Base-by-base conservation (phyloP, 2,888 invertebrate genomes). In the Marronus borbonicus region DNA sequence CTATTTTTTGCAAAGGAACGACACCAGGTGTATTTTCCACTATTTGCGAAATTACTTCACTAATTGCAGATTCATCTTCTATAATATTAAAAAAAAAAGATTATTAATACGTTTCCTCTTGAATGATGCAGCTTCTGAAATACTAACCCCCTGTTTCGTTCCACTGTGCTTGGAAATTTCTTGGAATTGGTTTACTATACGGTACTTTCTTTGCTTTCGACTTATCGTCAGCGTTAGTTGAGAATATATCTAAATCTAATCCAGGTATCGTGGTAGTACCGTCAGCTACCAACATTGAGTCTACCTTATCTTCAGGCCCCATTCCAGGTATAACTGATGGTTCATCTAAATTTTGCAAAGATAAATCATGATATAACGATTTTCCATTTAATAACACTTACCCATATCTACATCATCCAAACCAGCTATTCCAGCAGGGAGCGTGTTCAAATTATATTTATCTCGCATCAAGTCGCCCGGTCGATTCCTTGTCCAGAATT, bases 401-500 rank as follows among this genome's bases (percentile, higher is more conserved):
- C 93, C 93, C 80, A 93, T 91, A 88, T 94, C 94, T 80, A 93
- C 90, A 83, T 94, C 94, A 82, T 94, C 94, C 74, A 93, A 84
- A 1, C 93, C 93, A n/a, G 92, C 92, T 79, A 92, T 91, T 79
- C 97, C 96, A 70, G 95, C 94, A 24, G 97, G 97, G 79, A 97
- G 89, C 14, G 96, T 97, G 87, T 98, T 98, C 80, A 98, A 90
- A 89, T 98, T 98, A 88, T 98, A 99, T 89, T 98, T 98, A 88
- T 99, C 99, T 86, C 98, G 93, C 97, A 99, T 98, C 78, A 95
- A 92, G 90, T 99, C 99, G 24, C 99, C 99, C 0, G 99, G 99
- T 68, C 99, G 93, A 89, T 99, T 99, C 81, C 99, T 91, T 1
- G 99, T 98, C 99, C 99, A 99, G 90, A 99, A 99, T 90, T 99